Conservation (phyloP, 1,140 invertebrate species). For the Ptiloglossa arizonensis region DNA sequence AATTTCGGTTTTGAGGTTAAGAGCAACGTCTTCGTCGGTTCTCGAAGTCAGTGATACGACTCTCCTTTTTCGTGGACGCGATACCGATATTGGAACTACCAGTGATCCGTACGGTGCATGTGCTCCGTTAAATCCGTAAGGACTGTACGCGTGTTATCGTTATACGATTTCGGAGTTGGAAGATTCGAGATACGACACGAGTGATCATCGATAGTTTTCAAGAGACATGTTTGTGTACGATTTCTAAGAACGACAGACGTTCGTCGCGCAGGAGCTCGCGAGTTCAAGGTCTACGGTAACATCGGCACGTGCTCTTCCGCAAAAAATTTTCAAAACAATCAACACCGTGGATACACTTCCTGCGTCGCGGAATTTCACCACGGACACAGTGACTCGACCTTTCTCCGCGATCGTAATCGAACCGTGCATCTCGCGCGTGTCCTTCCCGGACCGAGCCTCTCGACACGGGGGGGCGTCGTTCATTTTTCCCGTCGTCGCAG, state of each 20-base stretch:
- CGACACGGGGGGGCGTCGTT: neutral
- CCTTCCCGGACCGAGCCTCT: neutral
- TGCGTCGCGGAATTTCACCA: neutral
- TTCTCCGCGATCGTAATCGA: neutral
- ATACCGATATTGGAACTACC: no score
- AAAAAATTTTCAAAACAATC: neutral
- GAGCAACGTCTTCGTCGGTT: neutral
- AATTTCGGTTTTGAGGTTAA: neutral
- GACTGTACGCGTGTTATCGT: neutral
- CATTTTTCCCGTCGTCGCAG: neutral
- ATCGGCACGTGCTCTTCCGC: neutral
- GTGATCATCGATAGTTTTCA: neutral
- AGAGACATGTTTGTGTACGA: neutral
- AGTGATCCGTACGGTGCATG: neutral
- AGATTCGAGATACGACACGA: neutral
- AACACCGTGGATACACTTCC: neutral
- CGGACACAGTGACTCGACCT: neutral
- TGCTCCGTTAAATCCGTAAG: neutral
- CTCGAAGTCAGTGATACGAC: no score
- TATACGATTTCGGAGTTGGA: neutral
- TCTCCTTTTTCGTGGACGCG: no score
- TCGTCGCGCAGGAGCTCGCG: neutral
- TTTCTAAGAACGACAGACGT: neutral
- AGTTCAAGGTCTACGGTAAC: neutral
- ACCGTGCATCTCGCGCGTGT: neutral